Conservation (phyloP, 2,113 vertebrate species). For the Saguinus midas region DNA sequence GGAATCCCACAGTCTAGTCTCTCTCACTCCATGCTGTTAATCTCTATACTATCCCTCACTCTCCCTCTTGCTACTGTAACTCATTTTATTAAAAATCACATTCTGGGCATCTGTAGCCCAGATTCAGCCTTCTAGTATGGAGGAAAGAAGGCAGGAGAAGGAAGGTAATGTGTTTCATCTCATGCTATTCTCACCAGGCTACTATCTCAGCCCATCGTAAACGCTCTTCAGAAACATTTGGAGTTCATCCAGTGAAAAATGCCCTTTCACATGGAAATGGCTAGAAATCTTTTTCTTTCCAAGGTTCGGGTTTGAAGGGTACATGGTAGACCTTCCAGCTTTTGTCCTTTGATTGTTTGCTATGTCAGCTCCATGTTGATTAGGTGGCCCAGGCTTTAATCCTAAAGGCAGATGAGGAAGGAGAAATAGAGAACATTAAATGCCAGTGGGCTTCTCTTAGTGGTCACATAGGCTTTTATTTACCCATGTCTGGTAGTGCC, state of each 20-base stretch:
- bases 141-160: neutral
- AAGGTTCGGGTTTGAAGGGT: neutral
- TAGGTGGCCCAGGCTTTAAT: neutral
- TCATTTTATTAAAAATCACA: neutral
- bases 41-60: neutral
- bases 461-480: neutral
- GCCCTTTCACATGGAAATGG: neutral
- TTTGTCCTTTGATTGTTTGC: neutral
- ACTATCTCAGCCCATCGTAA: neutral
- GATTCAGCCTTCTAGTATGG: neutral
- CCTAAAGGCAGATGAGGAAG: neutral
- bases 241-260: neutral
- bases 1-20: neutral
- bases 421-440: neutral
- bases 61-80: neutral
- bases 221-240: neutral
- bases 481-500: neutral
- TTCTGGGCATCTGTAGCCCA: neutral
- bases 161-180: neutral
- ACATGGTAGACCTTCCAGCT: neutral
- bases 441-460: neutral
- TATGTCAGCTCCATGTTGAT: neutral
- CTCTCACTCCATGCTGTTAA: neutral
- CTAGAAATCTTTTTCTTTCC: neutral
- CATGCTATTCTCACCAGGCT: neutral